A percentile compares a stretch with the other conserved stretches of the same genome.
phyloP scores from a whole-genome alignment of 2,888 invertebrate species.

The Chirona hameri region DNA sequence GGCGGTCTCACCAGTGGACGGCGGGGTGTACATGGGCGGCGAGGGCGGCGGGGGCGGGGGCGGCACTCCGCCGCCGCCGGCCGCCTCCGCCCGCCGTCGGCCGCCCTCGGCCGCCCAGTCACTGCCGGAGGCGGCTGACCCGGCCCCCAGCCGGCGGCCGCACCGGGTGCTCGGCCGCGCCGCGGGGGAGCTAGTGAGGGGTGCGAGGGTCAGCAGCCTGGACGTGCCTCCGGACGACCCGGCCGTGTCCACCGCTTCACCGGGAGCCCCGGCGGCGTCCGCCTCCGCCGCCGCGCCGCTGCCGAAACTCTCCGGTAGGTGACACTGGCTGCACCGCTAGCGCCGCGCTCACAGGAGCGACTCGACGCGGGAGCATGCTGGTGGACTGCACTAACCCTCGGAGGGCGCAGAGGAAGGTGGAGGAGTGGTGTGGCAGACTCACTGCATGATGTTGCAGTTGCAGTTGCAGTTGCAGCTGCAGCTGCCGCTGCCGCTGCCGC shows the following conservation, averaged over 20 bases:
- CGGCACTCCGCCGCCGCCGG: not conserved
- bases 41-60: not conserved
- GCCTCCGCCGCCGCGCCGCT: not conserved
- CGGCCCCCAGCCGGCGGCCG: slow-evolving; percentile 30
- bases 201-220: slow-evolving; percentile 9
- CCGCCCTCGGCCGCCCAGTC: slow-evolving; percentile 24
- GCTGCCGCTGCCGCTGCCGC: too few species aligned
- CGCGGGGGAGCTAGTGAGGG: slow-evolving; percentile 39
- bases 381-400: not conserved
- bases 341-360: not conserved
- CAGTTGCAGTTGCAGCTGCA: too few species aligned
- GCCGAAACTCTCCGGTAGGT: not conserved
- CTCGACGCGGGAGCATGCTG: not conserved
- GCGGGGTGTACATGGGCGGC: not conserved
- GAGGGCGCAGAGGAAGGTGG: not conserved
- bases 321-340: slow-evolving; percentile 29
- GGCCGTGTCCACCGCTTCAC: too few species aligned
- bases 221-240: not conserved
- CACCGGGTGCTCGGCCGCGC: slow-evolving; percentile 39
- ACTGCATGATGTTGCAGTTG: too few species aligned
- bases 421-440: too few species aligned
- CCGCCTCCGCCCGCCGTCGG: not conserved
- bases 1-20: slow-evolving; percentile 9
- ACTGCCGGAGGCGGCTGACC: slow-evolving; percentile 30
- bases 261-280: not conserved